Evolutionary conservation across 2,888 invertebrate genomes (phyloP), one percentile per base, ranked within the genome.

Genomic region (Thera obeliscata): DNA sequence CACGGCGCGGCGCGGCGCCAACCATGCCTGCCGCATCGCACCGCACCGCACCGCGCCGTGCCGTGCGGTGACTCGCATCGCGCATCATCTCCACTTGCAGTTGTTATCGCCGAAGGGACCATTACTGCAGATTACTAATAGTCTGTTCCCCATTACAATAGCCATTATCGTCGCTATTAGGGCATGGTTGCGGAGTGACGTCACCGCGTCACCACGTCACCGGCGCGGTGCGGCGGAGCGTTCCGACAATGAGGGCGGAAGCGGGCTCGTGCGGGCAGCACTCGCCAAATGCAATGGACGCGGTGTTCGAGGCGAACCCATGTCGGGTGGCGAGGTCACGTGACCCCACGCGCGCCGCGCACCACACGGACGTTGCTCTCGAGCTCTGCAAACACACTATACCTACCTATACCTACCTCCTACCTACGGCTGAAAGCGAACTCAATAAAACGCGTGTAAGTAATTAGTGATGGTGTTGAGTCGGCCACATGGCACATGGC

Each of bases 171-270:
- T 48, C 62, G 70, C 56, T 68, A 58, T 61, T 61, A 60, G 61
- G 56, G 56, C 67, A 55, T 67, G 70, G 68, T 68, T 70, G 65
- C 46, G 52, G 22, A 22, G 66, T 72, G 69, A 69, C 72, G 71
- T 71, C 71, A 69, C 69, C 48, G 55, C 22, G 22, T 22, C 22
- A 22, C 22, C 22, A 22, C 22, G 22, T 22, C 22, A 22, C 22
- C 22, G 22, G 22, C 22, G 69, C 59, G 52, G 52, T 52, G 56
- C 67, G 22, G 22, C 22, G 22, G 22, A 22, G 22, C 57, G 57
- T 61, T 55, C 65, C 58, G 54, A 50, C 61, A 52, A 59, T 62
- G 64, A 65, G 58, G 67, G 59, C 67, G 67, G 64, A 64, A 64
- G 68, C 61, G 66, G 41, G 6, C 48, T 8, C 38, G n/a, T 8